Evolutionary conservation across 2,888 invertebrate species (phyloP), one percentile per base, ranked within the genome.

Genomic region (Julus scandinavius): DNA sequence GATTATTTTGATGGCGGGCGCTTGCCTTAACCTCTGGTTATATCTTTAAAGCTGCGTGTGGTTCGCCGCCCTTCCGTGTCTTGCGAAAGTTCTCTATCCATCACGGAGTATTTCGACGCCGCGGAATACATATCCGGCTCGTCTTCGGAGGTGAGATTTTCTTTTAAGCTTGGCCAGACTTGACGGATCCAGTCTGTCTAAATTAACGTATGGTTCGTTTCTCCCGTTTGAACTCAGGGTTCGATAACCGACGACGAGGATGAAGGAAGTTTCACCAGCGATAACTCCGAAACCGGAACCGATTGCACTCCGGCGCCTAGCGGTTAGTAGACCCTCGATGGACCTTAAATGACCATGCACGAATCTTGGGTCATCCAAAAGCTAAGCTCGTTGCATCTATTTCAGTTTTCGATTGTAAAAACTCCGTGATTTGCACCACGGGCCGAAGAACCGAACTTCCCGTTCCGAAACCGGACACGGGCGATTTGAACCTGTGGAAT

Each of bases 41-140:
- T 29, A 29, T 72, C 29, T 20, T 63, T 40, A 1, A 41, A 49
- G 85, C 9, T 85, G 85, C 85, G n/a, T 88, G 93, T 94, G 90
- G 94, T 95, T 90, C 94, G 95, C 91, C 94, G 94, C 90, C 94
- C 94, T 91, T 95, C 95, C 0, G 92, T 95, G 85, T 96, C 96
- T 91, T 95, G 95, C 92, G 96, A 96, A 91, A 96, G 96, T 41
- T 91, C 92, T 87, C 94, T 95, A 41, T 95, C 95, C 89, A 95
- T 95, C 0, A 95, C 95, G 0, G 96, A 96, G 92, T 96, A 96
- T 93, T 96, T 96, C 92, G 96, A 96, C 92, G 96, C 96, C 0
- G 95, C 96, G 91, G 96, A 96, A 90, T 92, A 93, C 89, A 90
- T 91, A 41, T 91, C 91, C 38, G 91, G 91, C 88, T 95, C 95